Percentiles rank a stretch among this genome's conserved stretches.
Evolutionary conservation across 2,797 vertebrate species (phyloP).

Genomic region (Hemitrygon akajei): DNA sequence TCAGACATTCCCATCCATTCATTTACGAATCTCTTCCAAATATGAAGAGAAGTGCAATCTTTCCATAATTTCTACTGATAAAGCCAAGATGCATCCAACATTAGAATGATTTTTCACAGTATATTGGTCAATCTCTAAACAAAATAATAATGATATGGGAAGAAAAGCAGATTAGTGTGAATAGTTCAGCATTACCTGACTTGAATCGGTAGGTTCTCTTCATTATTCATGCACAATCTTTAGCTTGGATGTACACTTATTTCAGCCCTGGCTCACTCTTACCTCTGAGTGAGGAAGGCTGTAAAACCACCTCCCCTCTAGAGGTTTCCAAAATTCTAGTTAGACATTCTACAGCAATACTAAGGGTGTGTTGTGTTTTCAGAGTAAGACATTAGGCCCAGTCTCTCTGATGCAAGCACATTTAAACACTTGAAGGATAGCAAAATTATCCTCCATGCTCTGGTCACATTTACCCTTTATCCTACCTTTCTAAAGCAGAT

Average conservation of each 20-base stretch:
- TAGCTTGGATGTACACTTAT: neutral
- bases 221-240: neutral
- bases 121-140: neutral
- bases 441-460: too few species aligned
- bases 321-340: too few species aligned
- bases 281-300: too few species aligned
- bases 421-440: too few species aligned
- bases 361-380: too few species aligned
- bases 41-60: neutral
- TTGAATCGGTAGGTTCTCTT: neutral
- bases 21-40: neutral
- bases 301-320: too few species aligned
- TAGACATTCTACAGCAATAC: too few species aligned
- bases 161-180: neutral
- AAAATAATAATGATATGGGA: neutral
- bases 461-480: too few species aligned
- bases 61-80: neutral
- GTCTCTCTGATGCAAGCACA: too few species aligned
- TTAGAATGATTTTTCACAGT: neutral
- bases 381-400: too few species aligned
- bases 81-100: neutral
- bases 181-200: neutral
- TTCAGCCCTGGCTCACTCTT: too few species aligned
- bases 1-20: neutral
- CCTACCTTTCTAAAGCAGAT: too few species aligned